Percentiles rank a stretch among this genome's conserved stretches.
Conservation (phyloP, 2,888 invertebrate species). For the Conchocele bisecta region DNA sequence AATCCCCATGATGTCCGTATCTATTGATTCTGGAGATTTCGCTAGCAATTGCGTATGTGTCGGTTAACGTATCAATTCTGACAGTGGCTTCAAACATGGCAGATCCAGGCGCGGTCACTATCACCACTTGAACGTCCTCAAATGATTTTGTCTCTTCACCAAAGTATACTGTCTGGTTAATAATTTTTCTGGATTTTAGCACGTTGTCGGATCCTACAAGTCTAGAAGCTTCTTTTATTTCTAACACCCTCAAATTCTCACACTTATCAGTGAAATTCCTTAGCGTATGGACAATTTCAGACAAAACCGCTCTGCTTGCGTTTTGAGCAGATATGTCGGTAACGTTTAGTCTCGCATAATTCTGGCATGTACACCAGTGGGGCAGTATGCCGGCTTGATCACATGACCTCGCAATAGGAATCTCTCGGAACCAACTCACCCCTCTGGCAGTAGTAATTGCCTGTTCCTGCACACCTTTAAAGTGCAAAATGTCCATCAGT, state of each 20-base stretch:
- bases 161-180: constrained; percentile 34
- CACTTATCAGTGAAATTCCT: constrained; percentile 69
- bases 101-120: constrained; percentile 87
- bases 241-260: constrained; percentile 85
- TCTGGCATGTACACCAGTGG: constrained; percentile 95
- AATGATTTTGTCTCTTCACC: constrained; percentile 41
- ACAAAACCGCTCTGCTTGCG: constrained; percentile 86
- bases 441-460: constrained; percentile 48
- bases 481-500: constrained; percentile 86
- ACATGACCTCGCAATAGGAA: constrained; percentile 90
- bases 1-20: constrained; percentile 82
- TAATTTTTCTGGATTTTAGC: constrained; percentile 44
- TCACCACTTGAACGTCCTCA: constrained; percentile 86
- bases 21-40: constrained; percentile 84
- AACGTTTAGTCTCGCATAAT: constrained; percentile 85
- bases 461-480: constrained; percentile 37
- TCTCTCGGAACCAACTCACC: constrained; percentile 89
- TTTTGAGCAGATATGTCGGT: constrained; percentile 85
- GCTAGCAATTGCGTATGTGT: constrained; percentile 86
- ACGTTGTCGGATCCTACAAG: constrained; percentile 62
- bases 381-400: constrained; percentile 89
- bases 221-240: constrained; percentile 88
- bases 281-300: constrained; percentile 87
- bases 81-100: constrained; percentile 92
- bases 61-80: constrained; percentile 79